Evolutionary conservation across 2,113 vertebrate species (phyloP).

Genomic region (Myanophis thanlyinensis): DNA sequence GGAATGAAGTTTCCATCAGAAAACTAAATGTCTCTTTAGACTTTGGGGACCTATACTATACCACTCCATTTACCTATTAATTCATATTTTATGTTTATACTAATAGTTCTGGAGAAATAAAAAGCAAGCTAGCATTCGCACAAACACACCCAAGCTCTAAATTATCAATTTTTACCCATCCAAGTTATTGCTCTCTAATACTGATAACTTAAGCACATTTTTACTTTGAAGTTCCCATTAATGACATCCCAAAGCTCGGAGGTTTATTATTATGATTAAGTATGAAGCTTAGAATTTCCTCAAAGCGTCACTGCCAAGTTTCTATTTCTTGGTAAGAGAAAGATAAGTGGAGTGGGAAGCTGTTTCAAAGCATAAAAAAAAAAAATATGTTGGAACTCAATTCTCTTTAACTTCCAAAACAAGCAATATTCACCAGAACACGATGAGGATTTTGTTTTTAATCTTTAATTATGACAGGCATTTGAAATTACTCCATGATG

Average conservation of each 20-base stretch:
- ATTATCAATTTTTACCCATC: not conserved
- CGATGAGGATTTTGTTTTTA: not conserved
- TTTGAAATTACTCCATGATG: not conserved
- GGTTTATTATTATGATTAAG: not conserved
- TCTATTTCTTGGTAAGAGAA: not conserved
- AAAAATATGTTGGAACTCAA: not conserved
- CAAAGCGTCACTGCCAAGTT: not conserved
- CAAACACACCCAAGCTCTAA: not conserved
- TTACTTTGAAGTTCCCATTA: not conserved
- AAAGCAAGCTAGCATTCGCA: not conserved
- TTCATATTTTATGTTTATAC: not conserved
- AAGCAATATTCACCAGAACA: not conserved
- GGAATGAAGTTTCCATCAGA: not conserved
- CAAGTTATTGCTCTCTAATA: not conserved
- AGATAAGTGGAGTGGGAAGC: not conserved
- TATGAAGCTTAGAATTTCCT: not conserved
- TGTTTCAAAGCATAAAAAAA: not conserved
- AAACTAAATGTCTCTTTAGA: not conserved
- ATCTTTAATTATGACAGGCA: not conserved
- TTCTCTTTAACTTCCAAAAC: not conserved
- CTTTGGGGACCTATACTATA: not conserved
- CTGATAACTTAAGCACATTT: not conserved
- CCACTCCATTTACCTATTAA: not conserved
- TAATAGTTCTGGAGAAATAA: not conserved
- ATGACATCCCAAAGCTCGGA: not conserved